phyloP scores from a whole-genome alignment of 2,888 invertebrate genomes.

The Sesia apiformis region DNA sequence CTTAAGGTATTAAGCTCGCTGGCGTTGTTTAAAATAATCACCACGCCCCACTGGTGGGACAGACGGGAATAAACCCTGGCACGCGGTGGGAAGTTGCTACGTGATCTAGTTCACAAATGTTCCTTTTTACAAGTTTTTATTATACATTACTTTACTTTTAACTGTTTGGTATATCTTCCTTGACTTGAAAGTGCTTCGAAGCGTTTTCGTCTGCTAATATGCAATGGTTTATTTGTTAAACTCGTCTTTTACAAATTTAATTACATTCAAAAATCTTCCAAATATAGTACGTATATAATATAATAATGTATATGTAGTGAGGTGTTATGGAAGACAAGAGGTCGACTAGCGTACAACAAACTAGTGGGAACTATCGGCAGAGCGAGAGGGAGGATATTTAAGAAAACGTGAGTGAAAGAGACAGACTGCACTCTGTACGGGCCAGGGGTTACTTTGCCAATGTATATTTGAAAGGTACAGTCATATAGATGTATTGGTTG shows the following conservation, averaged over 20 bases:
- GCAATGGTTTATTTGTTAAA: not conserved
- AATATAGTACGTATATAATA: not conserved
- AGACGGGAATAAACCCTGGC: no score
- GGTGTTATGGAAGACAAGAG: conserved; percentile 31
- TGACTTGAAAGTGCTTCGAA: no score
- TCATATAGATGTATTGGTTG: not conserved
- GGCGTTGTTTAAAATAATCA: no score
- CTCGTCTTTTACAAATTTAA: not conserved
- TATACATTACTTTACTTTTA: no score
- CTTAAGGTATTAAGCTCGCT: no score
- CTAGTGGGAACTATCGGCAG: conserved; percentile 54
- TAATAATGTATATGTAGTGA: conserved; percentile 24
- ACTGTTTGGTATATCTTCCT: no score
- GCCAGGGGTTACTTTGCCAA: not conserved
- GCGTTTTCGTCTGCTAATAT: not conserved
- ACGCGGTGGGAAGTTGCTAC: no score
- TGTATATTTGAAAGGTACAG: not conserved
- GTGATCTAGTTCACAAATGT: no score
- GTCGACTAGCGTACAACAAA: conserved; percentile 47
- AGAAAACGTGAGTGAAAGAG: conserved; percentile 59
- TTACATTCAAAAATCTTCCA: not conserved
- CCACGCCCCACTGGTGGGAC: no score
- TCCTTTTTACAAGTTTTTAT: no score
- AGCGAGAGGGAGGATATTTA: conserved; percentile 62
- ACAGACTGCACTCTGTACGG: conserved; percentile 3